Base-by-base conservation (phyloP, 2,888 invertebrate genomes). In the Scaptodrosophila latifasciaeformis region DNA sequence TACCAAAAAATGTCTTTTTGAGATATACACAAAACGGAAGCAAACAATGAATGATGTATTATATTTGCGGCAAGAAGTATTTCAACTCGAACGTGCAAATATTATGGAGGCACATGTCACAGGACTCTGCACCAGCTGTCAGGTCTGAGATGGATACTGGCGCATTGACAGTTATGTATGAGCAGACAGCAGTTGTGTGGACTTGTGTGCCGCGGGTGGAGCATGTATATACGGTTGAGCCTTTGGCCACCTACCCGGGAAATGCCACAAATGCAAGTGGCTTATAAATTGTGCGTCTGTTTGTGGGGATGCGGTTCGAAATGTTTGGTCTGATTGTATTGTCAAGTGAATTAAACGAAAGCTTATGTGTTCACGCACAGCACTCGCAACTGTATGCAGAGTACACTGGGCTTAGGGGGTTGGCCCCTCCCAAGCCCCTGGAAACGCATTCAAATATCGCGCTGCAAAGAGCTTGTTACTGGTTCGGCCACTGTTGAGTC, bases 61-160 rank as follows among this genome's bases (percentile, higher is more conserved):
- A 62, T 74, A 63, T 79, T 72, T 80, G 68, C 56, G 57, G 59
- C 48, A 62, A 64, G n/a, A 53, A 62, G 74, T 68, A 66, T 63
- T 70, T 69, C 57, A 61, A 58, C 35, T 45, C 53, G 57, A 48
- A 57, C 53, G 67, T 65, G 77, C 54, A 77, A 80, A 79, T 72
- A 80, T 77, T 76, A 64, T 70, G 64, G 54, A 56, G 48, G 53
- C 48, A 58, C 1, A 44, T 2, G 24, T 27, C 44, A 12, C 12
- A 44, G 15, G 27, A 44, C 49, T 35, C 19, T 49, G 44, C 46
- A 62, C 52, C 34, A 51, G 49, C 55, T n/a, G n/a, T n/a, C n/a
- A n/a, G n/a, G n/a, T n/a, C n/a, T n/a, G n/a, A 53, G 62, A 57
- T 58, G 64, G 57, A 79, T 69, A 67, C 64, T 61, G 55, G 18